These are phyloP conservation scores for Isoperla grammatica DNA, from an alignment of 2,888 invertebrate species.

Conservation along the genomic window DNA sequence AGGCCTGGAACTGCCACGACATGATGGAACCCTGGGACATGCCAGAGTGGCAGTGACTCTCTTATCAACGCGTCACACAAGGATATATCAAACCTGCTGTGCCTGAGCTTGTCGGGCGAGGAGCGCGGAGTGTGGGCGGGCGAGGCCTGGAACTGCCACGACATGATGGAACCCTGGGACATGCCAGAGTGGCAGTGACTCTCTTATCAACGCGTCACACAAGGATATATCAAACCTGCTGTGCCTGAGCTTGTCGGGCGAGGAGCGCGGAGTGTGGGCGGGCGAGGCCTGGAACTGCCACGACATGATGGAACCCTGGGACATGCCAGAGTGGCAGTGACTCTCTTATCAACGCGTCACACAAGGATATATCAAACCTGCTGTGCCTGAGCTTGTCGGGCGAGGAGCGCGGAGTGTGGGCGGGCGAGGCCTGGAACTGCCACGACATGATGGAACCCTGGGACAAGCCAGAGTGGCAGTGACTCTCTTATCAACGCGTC, in stretches of 20 bases:
- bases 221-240: too few species aligned
- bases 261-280: conserved; percentile 42
- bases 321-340: conserved; percentile 53
- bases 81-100: too few species aligned
- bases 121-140: conserved; percentile 43
- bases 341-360: too few species aligned
- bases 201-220: too few species aligned
- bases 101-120: conserved; percentile 47
- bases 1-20: conserved; percentile 64
- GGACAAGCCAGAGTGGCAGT: conserved; percentile 54
- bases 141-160: conserved; percentile 63
- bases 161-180: conserved; percentile 50
- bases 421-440: conserved; percentile 58
- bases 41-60: conserved; percentile 49
- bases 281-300: conserved; percentile 62
- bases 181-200: conserved; percentile 52
- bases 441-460: conserved; percentile 55
- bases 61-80: too few species aligned
- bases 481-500: too few species aligned
- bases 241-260: conserved; percentile 48
- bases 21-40: conserved; percentile 51
- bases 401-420: conserved; percentile 42
- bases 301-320: conserved; percentile 51
- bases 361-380: too few species aligned
- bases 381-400: conserved; percentile 50